Percentiles rank a stretch among this genome's conserved stretches.
Conservation (phyloP, 2,888 invertebrate species). For the Thecocarcelia acutangulata region DNA sequence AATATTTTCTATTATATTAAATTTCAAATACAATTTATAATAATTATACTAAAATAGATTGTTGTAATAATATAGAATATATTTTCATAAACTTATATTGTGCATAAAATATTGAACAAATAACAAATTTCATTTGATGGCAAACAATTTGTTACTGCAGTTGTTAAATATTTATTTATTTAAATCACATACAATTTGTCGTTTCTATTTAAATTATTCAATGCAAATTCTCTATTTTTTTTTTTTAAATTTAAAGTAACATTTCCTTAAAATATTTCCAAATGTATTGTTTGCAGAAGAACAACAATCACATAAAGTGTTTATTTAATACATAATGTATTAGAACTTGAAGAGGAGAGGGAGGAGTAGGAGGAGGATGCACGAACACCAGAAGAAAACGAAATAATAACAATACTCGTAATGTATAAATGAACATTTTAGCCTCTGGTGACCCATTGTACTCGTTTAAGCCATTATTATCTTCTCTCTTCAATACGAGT, state of each 20-base stretch:
- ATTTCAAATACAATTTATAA: constrained; percentile 36
- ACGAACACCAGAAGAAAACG: constrained; percentile 4
- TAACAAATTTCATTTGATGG: constrained; percentile 45
- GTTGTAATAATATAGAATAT: constrained; percentile 6
- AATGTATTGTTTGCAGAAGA: constrained; percentile 2
- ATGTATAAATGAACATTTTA: constrained; percentile 50
- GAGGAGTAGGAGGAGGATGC: too few species aligned
- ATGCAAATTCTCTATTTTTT: background rate
- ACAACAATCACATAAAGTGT: background rate
- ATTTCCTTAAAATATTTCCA: constrained; percentile 25
- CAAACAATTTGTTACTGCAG: constrained; percentile 43
- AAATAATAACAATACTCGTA: constrained; percentile 50
- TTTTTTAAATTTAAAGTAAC: background rate
- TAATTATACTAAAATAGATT: constrained; percentile 43
- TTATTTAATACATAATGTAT: constrained; percentile 6
- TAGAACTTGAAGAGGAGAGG: background rate
- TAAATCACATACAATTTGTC: background rate
- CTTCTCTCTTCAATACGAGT: constrained; percentile 17
- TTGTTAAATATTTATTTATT: constrained; percentile 40
- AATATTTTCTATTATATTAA: constrained; percentile 27
- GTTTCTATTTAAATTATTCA: constrained; percentile 1
- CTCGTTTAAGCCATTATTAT: constrained; percentile 64
- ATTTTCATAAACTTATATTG: background rate
- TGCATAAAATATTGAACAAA: constrained; percentile 33
- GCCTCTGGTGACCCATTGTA: constrained; percentile 67